Evolutionary conservation across 1,140 invertebrate species (phyloP).

Genomic region (Epicauta chinensis): DNA sequence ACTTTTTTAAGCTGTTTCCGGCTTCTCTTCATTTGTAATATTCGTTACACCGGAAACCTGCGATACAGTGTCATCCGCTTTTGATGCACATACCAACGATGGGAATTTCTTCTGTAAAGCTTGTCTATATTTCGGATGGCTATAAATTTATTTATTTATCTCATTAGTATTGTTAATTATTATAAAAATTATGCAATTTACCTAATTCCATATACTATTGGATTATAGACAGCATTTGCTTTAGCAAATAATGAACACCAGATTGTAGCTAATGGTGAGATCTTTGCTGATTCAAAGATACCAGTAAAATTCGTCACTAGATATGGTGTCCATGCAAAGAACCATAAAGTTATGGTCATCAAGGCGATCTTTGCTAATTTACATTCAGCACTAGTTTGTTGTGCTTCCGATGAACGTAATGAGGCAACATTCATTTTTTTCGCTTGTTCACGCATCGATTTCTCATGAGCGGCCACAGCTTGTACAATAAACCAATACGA

Average conservation of each 20-base stretch:
- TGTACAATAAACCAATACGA: constrained; percentile 74
- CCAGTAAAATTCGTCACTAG: constrained; percentile 71
- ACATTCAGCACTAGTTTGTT: constrained; percentile 62
- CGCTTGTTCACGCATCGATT: constrained; percentile 73
- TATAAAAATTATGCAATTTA: too few relatives aligned
- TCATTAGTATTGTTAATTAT: too few relatives aligned
- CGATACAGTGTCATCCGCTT: constrained; percentile 48
- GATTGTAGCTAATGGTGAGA: constrained; percentile 67
- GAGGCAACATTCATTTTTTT: constrained; percentile 83
- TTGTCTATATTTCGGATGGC: constrained; percentile 70
- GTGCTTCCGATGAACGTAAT: constrained; percentile 59
- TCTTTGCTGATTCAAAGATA: constrained; percentile 58
- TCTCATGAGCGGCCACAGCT: constrained; percentile 74
- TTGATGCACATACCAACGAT: constrained; percentile 52
- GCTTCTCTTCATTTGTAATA: constrained; percentile 37
- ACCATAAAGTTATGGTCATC: constrained; percentile 75
- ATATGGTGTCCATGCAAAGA: constrained; percentile 82
- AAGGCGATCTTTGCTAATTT: constrained; percentile 76
- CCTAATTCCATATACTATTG: constrained; percentile 78
- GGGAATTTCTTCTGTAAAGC: constrained; percentile 67
- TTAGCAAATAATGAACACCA: constrained; percentile 77
- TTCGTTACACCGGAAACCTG: constrained; percentile 51
- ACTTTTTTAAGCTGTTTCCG: constrained; percentile 15
- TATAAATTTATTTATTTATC: constrained; percentile 37
- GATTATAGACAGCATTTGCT: constrained; percentile 73